These are phyloP conservation scores for Anthonomus grandis DNA, from an alignment of 1,140 invertebrate genomes.

Conservation along the genomic window DNA sequence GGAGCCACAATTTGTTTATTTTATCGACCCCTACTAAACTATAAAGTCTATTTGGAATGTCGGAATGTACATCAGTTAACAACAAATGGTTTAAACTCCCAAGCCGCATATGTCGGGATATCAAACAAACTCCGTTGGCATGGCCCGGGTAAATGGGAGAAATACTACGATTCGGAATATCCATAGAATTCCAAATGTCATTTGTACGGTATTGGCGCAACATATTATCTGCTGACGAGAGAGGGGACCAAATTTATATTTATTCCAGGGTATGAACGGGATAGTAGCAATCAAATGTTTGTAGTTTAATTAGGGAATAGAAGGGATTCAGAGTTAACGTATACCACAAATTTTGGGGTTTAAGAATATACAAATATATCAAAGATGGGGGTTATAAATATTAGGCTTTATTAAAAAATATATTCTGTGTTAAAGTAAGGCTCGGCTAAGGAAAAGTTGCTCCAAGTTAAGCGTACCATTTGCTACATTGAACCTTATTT, in stretches of 20 bases:
- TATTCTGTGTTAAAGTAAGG: no score
- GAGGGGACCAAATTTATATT: conserved; percentile 11
- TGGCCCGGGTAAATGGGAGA: neutral
- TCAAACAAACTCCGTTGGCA: no score
- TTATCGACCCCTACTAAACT: no score
- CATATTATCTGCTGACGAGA: neutral
- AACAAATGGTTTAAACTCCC: neutral
- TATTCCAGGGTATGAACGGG: conserved; percentile 3
- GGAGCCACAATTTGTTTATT: neutral
- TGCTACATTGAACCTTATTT: no score
- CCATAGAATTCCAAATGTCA: neutral
- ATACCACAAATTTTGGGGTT: no score
- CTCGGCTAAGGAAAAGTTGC: no score
- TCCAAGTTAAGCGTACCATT: no score
- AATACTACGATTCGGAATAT: neutral
- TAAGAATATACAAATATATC: no score
- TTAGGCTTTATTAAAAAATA: no score
- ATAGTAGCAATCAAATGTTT: neutral
- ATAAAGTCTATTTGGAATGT: no score
- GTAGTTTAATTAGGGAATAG: conserved; percentile 13
- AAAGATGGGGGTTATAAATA: no score
- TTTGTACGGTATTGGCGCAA: neutral
- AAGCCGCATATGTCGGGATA: neutral
- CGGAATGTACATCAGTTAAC: neutral
- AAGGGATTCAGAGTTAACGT: no score